Conservation (phyloP, 2,113 vertebrate genomes). For the Phrynosoma blainvillii region DNA sequence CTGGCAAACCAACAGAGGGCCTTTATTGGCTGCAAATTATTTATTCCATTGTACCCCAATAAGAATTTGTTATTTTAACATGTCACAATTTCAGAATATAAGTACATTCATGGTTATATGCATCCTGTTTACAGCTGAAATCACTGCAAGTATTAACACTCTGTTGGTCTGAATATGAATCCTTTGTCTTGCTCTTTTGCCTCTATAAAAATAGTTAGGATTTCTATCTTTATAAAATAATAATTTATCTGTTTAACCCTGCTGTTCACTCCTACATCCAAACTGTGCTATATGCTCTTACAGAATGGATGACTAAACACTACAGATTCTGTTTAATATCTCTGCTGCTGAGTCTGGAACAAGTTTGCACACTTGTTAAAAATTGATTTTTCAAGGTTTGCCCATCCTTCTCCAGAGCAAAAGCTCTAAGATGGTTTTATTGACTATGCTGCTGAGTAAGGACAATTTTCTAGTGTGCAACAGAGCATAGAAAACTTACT, state of each 20-base stretch:
- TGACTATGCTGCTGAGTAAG: background rate
- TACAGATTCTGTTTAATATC: background rate
- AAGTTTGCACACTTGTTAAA: conserved; percentile 27
- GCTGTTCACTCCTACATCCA: conserved; percentile 6
- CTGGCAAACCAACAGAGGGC: no score
- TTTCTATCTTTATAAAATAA: background rate
- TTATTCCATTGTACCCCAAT: no score
- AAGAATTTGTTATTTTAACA: no score
- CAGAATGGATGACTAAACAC: background rate
- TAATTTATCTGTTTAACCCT: conserved; percentile 8
- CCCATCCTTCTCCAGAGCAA: background rate
- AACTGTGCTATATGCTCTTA: conserved; percentile 31
- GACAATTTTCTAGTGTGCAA: background rate
- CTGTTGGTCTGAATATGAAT: background rate
- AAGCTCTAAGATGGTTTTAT: conserved; percentile 20
- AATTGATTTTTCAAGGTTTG: conserved; percentile 9
- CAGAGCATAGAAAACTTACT: no score
- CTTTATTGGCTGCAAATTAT: no score
- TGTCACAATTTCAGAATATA: no score
- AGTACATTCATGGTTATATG: no score
- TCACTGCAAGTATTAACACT: background rate
- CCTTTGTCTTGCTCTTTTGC: conserved; percentile 1
- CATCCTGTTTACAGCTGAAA: background rate
- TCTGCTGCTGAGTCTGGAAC: conserved; percentile 24
- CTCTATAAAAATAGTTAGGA: background rate